Base-by-base conservation (phyloP, 2,113 vertebrate species). In the Erythrolamprus reginae region DNA sequence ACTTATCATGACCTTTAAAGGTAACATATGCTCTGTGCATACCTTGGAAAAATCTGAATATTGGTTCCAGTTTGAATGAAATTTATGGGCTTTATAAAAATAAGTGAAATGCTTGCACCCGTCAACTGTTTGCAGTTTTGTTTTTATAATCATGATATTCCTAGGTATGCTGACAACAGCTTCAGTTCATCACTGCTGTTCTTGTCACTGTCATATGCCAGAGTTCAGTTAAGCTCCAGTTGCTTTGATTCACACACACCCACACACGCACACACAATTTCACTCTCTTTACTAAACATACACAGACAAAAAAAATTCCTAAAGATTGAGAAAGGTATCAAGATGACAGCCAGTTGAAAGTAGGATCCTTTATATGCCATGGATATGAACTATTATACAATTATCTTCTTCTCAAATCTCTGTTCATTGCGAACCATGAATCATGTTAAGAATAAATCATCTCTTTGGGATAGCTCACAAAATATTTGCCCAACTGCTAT, bases 1-100 rank as follows among this genome's bases (percentile, higher is more conserved):
- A 95, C 96, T 96, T 93, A 94, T 95, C 95, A 93, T 95, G 5
- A 93, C 94, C 94, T 91, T 24, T 53, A 0, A 91, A 77, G 0
- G 88, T 42, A 28, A 23, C 91, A 88, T 84, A 55, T 88, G 93
- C 89, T 92, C 90, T 92, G 15, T 21, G 88, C 2, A 7, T 89
- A 56, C 38, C 90, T 15, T n/a, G 56, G 38, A 58, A 87, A 77
- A 93, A 93, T 19, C 83, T 92, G 82, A 84, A 33, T 48, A 92
- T 89, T 21, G 8, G 87, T 90, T 58, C 26, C 33, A 21, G 83
- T 56, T 58, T 65, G n/a, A 87, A 70, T 56, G 86, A 93, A 88
- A 55, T 53, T 86, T 23, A 12, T 26, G 50, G 52, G 77, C 65
- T 93, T 87, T 0, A 55, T 45, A 90, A 86, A 91, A 85, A 89